Evolutionary conservation across 2,888 invertebrate species (phyloP).

Genomic region (Monoplex corrugatus): DNA sequence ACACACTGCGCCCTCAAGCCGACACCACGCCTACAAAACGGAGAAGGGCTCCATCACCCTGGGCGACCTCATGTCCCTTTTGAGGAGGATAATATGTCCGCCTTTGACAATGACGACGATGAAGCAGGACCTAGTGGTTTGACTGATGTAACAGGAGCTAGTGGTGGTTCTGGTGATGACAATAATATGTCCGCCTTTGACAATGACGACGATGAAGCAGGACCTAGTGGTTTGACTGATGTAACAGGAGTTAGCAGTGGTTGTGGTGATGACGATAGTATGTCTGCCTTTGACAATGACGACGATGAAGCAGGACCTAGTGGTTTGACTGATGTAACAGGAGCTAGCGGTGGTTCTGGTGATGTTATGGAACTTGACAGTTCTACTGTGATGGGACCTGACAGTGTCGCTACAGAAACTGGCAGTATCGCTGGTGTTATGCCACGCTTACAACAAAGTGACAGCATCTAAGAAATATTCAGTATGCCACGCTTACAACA

Average conservation of each 20-base stretch:
- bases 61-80: conserved; percentile 71
- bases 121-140: conserved; percentile 1
- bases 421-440: not conserved
- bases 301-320: not conserved
- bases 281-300: not conserved
- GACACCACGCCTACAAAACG: not conserved
- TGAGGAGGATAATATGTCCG: conserved; percentile 69
- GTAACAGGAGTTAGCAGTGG: not conserved
- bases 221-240: not conserved
- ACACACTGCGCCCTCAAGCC: conserved; percentile 60
- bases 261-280: too few species aligned
- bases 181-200: not conserved
- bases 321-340: not conserved
- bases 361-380: not conserved
- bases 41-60: conserved; percentile 67
- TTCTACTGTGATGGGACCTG: not conserved
- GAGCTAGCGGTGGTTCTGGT: not conserved
- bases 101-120: conserved; percentile 59
- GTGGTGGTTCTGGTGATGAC: too few species aligned
- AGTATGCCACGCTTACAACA: too few species aligned
- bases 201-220: not conserved
- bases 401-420: not conserved
- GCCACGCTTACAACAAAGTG: too few species aligned
- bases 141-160: not conserved
- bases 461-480: too few species aligned